These are phyloP conservation scores for Sebastes hopkinsi DNA, from an alignment of 2,797 vertebrate species.

Conservation along the genomic window DNA sequence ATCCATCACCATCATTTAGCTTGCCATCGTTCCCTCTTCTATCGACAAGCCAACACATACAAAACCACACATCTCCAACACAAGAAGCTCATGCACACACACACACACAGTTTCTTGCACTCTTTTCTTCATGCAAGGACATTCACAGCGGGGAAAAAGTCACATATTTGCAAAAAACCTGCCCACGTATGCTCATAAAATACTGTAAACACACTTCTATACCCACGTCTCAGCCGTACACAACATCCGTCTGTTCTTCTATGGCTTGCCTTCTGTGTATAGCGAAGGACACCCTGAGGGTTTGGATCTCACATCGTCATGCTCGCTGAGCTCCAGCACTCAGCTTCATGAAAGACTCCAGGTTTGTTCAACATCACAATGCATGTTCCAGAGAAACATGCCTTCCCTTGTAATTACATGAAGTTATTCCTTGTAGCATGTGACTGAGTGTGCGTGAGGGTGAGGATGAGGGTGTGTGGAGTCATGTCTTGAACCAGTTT, in stretches of 20 bases:
- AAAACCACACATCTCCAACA: neutral
- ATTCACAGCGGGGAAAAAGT: neutral
- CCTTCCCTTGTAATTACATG: slow-evolving; percentile 27
- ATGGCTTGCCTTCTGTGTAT: slow-evolving; percentile 16
- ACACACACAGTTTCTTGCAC: neutral
- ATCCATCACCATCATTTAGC: slow-evolving; percentile 53
- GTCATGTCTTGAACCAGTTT: neutral
- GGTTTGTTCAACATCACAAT: slow-evolving; percentile 21
- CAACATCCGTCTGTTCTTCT: neutral
- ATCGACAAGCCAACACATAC: neutral
- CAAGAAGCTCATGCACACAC: neutral
- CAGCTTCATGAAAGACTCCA: slow-evolving; percentile 47
- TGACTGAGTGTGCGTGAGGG: neutral
- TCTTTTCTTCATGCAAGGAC: neutral
- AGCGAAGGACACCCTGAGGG: slow-evolving; percentile 49
- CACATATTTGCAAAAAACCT: neutral
- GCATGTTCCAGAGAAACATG: slow-evolving; percentile 18
- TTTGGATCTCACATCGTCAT: slow-evolving; percentile 49
- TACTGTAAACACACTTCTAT: neutral
- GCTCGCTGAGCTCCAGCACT: slow-evolving; percentile 44
- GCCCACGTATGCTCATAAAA: neutral
- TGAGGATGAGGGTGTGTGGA: neutral
- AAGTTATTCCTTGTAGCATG: neutral
- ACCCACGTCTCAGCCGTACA: neutral
- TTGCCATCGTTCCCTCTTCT: slow-evolving; percentile 6